A percentile compares a stretch with the other conserved stretches of the same genome.
phyloP scores from a whole-genome alignment of 2,113 vertebrate species.

The Lates calcarifer region DNA sequence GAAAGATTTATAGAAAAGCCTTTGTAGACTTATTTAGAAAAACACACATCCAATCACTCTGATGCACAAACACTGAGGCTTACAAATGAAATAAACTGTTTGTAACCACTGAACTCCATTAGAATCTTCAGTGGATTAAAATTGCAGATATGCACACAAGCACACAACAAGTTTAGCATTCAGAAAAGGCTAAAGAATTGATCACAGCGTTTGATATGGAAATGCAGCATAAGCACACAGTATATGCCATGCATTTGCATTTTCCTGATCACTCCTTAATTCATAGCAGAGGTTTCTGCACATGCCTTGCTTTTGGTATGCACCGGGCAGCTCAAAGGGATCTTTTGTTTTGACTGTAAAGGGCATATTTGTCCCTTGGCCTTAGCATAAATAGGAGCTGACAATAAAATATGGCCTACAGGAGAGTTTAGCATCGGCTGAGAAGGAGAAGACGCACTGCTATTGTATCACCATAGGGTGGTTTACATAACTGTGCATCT shows the following conservation, averaged over 20 bases:
- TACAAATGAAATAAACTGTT: conserved; percentile 15
- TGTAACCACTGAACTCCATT: conserved; percentile 11
- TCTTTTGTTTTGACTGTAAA: conserved; percentile 65
- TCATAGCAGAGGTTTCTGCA: conserved; percentile 32
- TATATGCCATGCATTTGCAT: conserved; percentile 60
- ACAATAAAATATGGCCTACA: conserved; percentile 58
- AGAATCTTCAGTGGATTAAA: neutral
- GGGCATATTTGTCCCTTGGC: conserved; percentile 51
- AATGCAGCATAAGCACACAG: conserved; percentile 58
- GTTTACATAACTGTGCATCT: conserved; percentile 22
- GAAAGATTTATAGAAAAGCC: conserved; percentile 14
- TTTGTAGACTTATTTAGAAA: neutral
- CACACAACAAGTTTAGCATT: conserved; percentile 27
- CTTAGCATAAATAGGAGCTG: conserved; percentile 48
- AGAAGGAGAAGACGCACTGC: conserved; percentile 10
- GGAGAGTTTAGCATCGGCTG: conserved; percentile 37
- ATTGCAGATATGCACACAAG: neutral
- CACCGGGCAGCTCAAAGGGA: conserved; percentile 25
- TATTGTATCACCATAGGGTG: neutral
- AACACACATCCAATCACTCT: neutral
- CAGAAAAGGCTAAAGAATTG: conserved; percentile 51
- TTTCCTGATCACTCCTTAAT: conserved; percentile 71
- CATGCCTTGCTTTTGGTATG: conserved; percentile 50
- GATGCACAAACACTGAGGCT: conserved; percentile 5
- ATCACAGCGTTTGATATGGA: conserved; percentile 67